Evolutionary conservation across 2,888 invertebrate genomes (phyloP).

Genomic region (Amiota communis): DNA sequence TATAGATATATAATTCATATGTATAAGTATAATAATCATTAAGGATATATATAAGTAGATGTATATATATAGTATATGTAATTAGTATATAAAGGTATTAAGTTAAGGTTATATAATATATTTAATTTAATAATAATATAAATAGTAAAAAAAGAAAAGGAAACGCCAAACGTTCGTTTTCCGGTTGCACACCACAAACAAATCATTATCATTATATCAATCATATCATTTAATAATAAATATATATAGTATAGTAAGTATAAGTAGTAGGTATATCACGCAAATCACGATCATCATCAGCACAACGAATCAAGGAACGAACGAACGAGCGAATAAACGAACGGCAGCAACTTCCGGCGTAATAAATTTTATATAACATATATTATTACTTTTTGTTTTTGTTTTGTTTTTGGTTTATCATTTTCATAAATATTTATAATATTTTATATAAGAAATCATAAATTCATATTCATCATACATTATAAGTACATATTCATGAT

Average conservation of each 20-base stretch:
- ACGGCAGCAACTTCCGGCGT: slow-evolving; percentile 29
- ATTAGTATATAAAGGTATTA: slow-evolving; percentile 34
- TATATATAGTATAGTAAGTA: slow-evolving; percentile 30
- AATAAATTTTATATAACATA: neutral
- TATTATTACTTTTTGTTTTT: slow-evolving; percentile 25
- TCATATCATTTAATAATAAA: slow-evolving; percentile 35
- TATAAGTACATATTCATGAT: too few species aligned
- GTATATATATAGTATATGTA: slow-evolving; percentile 42
- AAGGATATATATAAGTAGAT: slow-evolving; percentile 42
- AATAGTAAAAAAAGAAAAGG: slow-evolving; percentile 49
- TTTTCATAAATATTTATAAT: slow-evolving; percentile 22
- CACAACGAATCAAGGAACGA: slow-evolving; percentile 64
- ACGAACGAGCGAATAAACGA: slow-evolving; percentile 46
- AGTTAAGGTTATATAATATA: slow-evolving; percentile 30
- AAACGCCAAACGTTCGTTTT: slow-evolving; percentile 63
- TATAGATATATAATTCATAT: slow-evolving; percentile 42
- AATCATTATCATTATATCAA: slow-evolving; percentile 54
- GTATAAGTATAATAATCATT: slow-evolving; percentile 24
- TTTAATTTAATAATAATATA: too few species aligned
- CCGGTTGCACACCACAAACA: slow-evolving; percentile 65
- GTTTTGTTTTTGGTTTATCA: slow-evolving; percentile 19
- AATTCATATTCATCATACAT: slow-evolving; percentile 46
- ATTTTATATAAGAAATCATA: slow-evolving; percentile 39
- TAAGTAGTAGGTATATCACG: slow-evolving; percentile 48
- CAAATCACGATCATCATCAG: slow-evolving; percentile 67